Percentiles rank a stretch among this genome's conserved stretches.
phyloP scores from a whole-genome alignment of 2,113 vertebrate genomes.

The Heterotis niloticus region DNA sequence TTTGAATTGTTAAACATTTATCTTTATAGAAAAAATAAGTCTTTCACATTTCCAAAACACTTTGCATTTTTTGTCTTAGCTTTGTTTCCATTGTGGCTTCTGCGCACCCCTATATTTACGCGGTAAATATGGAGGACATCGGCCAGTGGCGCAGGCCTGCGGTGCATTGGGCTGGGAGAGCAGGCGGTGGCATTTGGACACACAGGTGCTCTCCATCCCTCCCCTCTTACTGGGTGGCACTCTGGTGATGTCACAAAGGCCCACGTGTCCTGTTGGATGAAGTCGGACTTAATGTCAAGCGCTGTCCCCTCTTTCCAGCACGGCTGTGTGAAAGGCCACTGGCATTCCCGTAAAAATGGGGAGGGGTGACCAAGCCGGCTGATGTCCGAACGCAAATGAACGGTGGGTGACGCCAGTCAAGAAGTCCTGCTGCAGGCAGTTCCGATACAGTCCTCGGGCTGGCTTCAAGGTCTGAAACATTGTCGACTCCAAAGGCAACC shows the following conservation, averaged over 20 bases:
- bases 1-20: conserved; percentile 48
- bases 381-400: background rate
- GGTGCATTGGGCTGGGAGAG: conserved; percentile 39
- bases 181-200: background rate
- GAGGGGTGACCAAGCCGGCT: no score
- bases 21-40: conserved; percentile 88
- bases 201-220: background rate
- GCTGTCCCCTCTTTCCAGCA: background rate
- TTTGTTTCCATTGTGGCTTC: conserved; percentile 26
- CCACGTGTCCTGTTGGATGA: conserved; percentile 6
- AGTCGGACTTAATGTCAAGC: background rate
- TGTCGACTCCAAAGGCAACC: conserved; percentile 11
- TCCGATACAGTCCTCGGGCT: background rate
- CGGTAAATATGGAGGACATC: conserved; percentile 67
- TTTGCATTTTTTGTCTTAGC: conserved; percentile 44
- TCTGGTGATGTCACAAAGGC: conserved; percentile 27
- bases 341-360: no score
- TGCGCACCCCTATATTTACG: conserved; percentile 58
- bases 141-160: conserved; percentile 52
- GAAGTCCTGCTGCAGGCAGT: background rate
- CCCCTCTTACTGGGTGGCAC: background rate
- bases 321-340: background rate
- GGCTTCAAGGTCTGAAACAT: background rate
- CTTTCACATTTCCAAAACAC: conserved; percentile 72
- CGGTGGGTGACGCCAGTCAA: background rate